Evolutionary conservation across 2,797 vertebrate species (phyloP).

Genomic region (Hippocampus kuda): DNA sequence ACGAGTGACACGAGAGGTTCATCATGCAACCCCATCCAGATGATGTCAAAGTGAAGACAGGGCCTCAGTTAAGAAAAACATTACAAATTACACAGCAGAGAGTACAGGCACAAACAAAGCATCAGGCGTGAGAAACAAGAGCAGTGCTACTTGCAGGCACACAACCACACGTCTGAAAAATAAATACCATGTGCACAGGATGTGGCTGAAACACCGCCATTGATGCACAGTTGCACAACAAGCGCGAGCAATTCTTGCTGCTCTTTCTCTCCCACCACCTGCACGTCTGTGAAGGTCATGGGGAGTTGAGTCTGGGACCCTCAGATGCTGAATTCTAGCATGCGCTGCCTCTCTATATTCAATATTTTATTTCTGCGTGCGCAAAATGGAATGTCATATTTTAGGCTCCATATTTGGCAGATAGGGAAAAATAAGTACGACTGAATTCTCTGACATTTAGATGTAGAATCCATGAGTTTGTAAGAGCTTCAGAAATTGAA

Average conservation of each 20-base stretch:
- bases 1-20: not conserved
- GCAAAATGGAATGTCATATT: not conserved
- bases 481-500: not conserved
- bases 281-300: not conserved
- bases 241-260: not conserved
- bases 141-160: not conserved
- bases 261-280: not conserved
- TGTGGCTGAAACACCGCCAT: not conserved
- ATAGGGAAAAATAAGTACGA: not conserved
- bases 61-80: not conserved
- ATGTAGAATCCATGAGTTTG: not conserved
- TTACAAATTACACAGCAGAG: too few species aligned
- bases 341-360: not conserved
- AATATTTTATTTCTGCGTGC: not conserved
- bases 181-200: not conserved
- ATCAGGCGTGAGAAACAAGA: not conserved
- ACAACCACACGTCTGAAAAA: not conserved
- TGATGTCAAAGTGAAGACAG: not conserved
- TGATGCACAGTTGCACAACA: not conserved
- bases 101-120: not conserved
- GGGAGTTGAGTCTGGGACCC: not conserved
- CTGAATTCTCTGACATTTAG: not conserved
- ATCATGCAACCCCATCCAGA: not conserved
- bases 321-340: not conserved
- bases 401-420: not conserved